Base-by-base conservation (phyloP, 2,797 vertebrate species). In the Diglossa cyanea region DNA sequence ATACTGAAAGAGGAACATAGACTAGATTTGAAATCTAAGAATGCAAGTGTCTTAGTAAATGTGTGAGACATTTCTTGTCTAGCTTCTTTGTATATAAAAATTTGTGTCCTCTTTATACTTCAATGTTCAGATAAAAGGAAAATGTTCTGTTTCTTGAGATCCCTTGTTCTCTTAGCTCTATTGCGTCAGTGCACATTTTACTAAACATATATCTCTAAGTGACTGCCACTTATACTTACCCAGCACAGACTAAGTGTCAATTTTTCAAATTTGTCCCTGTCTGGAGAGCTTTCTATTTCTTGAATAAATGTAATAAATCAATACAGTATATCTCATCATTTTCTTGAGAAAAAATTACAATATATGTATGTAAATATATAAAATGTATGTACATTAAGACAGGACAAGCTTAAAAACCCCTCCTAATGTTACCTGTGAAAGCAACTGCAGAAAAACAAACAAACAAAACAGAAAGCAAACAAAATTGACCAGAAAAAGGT, bases 391-490 rank as follows among this genome's bases (percentile, higher is more conserved):
- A 25, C 2, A 4, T 47, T 30, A 33, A n/a, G 18, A 55, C 5
- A n/a, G 53, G 51, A 25, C 2, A 62, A 28, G 2, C 10, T 30
- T 7, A 21, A 19, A 48, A 51, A 18, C 1, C 0, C 2, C 9
- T 63, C 68, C 6, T 50, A 45, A 48, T 16, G 4, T 51, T 71
- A 20, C 4, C 17, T 31, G 4, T 42, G 9, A 17, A 65, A 44
- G 3, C 25, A 78, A 25, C 4, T 42, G 11, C 2, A 28, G 39
- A 42, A 70, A 33, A 25, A 11, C 10, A 10, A 31, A 23, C 6
- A 11, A 5, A 8, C 33, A 61, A 18, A 6, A 5, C 8, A 6
- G 4, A 11, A 67, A n/a, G 4, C 6, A 18, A 17, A 11, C 2
- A 74, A 45, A 65, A 15, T 16, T 8, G 24, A 75, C 20, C 37